A percentile compares a stretch with the other conserved stretches of the same genome.
These are phyloP conservation scores for Notarius lentiginosus DNA, from an alignment of 2,113 vertebrate genomes.

Conservation along the genomic window DNA sequence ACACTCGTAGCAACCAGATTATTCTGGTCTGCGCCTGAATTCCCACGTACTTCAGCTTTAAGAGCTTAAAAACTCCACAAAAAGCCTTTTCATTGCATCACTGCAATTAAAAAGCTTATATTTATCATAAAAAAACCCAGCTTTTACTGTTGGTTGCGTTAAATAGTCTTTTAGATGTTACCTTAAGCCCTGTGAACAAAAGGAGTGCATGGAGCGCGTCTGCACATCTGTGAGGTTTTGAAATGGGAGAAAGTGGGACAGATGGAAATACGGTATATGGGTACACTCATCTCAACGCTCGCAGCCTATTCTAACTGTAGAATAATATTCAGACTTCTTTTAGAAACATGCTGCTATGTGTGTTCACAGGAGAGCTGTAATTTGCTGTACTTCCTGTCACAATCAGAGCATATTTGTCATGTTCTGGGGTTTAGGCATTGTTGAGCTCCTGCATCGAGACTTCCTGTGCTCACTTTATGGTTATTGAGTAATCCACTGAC, in stretches of 20 bases:
- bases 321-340: conserved; percentile 47
- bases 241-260: conserved; percentile 39
- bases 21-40: conserved; percentile 43
- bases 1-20: conserved; percentile 47
- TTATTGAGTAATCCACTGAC: conserved; percentile 46
- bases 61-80: conserved; percentile 35
- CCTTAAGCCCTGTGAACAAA: conserved; percentile 37
- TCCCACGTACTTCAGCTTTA: conserved; percentile 42
- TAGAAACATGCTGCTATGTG: conserved; percentile 8
- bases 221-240: conserved; percentile 52
- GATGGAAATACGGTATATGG: conserved; percentile 44
- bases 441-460: conserved; percentile 38
- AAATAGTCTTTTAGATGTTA: conserved; percentile 39
- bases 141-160: conserved; percentile 38
- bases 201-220: conserved; percentile 26
- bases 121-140: conserved; percentile 47
- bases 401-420: conserved; percentile 38
- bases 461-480: conserved; percentile 46
- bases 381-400: conserved; percentile 45
- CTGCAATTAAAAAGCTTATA: conserved; percentile 49
- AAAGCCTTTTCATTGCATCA: conserved; percentile 40
- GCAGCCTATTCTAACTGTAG: conserved; percentile 50
- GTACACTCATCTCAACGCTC: conserved; percentile 54
- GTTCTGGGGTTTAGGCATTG: conserved; percentile 38
- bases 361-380: conserved; percentile 27